Conservation (phyloP, 30 jellyfish, hydroid and myxozoan genomes). For the Cassiopea andromeda region DNA sequence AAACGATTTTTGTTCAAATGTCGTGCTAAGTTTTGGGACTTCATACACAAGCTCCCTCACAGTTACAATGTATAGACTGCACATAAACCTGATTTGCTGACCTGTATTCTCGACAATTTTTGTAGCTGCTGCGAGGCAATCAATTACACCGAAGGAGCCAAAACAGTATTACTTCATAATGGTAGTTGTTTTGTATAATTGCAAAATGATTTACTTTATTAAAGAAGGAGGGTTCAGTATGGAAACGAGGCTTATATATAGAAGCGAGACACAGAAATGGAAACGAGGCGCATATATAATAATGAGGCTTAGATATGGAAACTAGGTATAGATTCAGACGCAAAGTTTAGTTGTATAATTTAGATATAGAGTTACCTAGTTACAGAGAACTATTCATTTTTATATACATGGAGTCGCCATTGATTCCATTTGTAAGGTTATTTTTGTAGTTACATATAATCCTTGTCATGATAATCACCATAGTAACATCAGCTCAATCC, state of each 20-base stretch:
- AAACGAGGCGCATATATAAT: neutral
- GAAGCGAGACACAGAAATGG: neutral
- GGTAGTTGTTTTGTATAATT: neutral
- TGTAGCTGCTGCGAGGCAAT: neutral
- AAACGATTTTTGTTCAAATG: neutral
- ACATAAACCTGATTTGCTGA: neutral
- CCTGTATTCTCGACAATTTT: neutral
- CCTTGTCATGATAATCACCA: too few species aligned
- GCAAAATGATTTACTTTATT: neutral
- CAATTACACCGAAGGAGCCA: neutral
- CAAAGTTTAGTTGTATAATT: too few species aligned
- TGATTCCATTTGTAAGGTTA: neutral
- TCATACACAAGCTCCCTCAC: slow-evolving; percentile 3
- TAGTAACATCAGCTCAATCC: too few species aligned
- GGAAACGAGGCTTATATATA: neutral
- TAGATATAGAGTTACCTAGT: too few species aligned
- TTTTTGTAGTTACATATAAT: neutral
- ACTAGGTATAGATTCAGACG: too few species aligned
- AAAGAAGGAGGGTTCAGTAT: neutral
- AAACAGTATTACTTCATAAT: neutral
- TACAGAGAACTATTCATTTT: neutral
- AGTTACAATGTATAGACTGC: neutral
- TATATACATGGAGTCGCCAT: neutral
- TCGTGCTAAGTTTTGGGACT: neutral
- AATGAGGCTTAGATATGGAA: neutral